These are phyloP conservation scores for Theonella swinhoei DNA, from an alignment of 37 sponge, comb jelly and placozoan genomes.

Conservation along the genomic window DNA sequence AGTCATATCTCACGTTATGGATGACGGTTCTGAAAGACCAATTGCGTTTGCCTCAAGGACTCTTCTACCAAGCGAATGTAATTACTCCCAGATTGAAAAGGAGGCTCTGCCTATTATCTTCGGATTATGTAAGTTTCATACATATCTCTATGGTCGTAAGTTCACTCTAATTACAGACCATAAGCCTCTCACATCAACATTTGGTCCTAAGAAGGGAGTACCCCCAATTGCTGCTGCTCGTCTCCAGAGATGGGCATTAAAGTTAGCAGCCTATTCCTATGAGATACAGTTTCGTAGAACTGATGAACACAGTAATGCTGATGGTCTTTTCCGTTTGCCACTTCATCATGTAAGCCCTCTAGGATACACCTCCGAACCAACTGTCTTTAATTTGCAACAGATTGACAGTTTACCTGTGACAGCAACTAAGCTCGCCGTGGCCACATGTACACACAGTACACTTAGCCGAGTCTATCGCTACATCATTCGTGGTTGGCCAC, in stretches of 20 bases:
- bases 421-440: neutral
- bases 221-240: constrained; percentile 22
- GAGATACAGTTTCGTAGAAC: constrained; percentile 61
- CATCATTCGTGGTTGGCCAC: constrained; percentile 38
- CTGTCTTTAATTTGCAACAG: constrained; percentile 26
- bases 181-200: neutral
- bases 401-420: constrained; percentile 30
- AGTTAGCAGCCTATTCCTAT: constrained; percentile 50
- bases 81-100: constrained; percentile 28
- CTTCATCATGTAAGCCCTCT: constrained; percentile 6
- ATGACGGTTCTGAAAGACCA: constrained; percentile 56
- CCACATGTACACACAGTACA: constrained; percentile 34
- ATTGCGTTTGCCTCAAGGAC: constrained; percentile 50
- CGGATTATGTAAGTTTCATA: constrained; percentile 52
- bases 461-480: constrained; percentile 51
- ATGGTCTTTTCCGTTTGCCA: constrained; percentile 63
- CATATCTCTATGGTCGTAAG: constrained; percentile 53
- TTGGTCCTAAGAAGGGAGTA: constrained; percentile 13
- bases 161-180: constrained; percentile 30
- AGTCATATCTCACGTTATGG: constrained; percentile 19
- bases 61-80: constrained; percentile 14
- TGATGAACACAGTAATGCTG: constrained; percentile 56
- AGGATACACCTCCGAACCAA: constrained; percentile 5
- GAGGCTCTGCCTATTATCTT: no score
- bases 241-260: constrained; percentile 42